Evolutionary conservation across 1,140 invertebrate genomes (phyloP), one percentile per base, ranked within the genome.

Genomic region (Meloidogyne exigua): DNA sequence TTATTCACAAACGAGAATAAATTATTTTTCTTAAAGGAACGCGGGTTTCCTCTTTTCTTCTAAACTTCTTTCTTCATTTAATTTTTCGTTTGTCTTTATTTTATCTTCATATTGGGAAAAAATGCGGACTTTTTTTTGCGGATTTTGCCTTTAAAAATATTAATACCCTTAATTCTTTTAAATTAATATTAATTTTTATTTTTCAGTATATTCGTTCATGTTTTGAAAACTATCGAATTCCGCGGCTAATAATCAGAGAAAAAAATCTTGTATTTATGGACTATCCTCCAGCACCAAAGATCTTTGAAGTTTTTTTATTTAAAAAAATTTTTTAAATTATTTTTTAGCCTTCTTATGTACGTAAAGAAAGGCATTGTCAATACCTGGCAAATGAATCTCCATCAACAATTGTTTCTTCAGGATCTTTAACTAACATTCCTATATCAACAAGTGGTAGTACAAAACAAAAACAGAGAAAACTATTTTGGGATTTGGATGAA

Each of bases 181-280:
- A 11, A 63, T 32, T 42, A 0, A 26, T 68, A 26, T n/a, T 69
- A 32, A 73, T 42, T 15, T n/a, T 0, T 2, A 11, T 42, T 68
- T 80, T 85, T 76, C 63, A 85, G 83, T 78, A 82, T 25, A 75
- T 85, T 70, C 84, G 83, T 36, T 82, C 84, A 0, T 76, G 76
- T 39, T 79, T 85, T 23, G 83, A 86, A 74, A 86, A 87, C 70
- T 85, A 86, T 68, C 76, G 82, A 36, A 79, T 69, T n/a, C 84
- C 83, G 10, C 75, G 57, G 13, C 75, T 85, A 21, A 68, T 85
- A 21, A 26, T 85, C 12, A 65, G 83, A 23, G 72, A 76, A 2
- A 74, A 81, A 65, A 39, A 57, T 11, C 28, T 68, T 15, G 75
- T 85, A 26, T 79, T 85, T 28, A 25, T 39, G 18, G 44, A 86